These are phyloP conservation scores for Listronotus bonariensis DNA, from an alignment of 1,140 invertebrate genomes.

Conservation along the genomic window DNA sequence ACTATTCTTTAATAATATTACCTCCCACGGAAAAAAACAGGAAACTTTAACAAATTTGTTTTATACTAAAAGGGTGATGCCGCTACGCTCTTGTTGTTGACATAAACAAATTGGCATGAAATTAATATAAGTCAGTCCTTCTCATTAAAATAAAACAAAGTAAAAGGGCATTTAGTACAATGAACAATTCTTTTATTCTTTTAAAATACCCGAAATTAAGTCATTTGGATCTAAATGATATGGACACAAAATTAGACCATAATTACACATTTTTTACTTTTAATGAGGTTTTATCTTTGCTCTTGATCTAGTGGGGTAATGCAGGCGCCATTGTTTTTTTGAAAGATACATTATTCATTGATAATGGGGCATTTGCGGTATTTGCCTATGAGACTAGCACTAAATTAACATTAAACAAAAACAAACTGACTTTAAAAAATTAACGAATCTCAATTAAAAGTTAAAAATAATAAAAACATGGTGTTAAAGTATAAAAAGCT, in stretches of 20 bases:
- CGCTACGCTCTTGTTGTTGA: background rate
- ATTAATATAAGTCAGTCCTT: background rate
- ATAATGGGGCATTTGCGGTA: no score
- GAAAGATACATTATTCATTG: no score
- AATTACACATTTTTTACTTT: constrained; percentile 21
- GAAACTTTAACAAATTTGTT: background rate
- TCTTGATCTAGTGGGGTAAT: constrained; percentile 3
- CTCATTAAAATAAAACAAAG: constrained; percentile 16
- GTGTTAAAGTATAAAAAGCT: no score
- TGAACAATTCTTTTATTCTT: constrained; percentile 3
- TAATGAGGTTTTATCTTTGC: constrained; percentile 21
- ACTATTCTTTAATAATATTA: no score
- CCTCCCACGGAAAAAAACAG: no score
- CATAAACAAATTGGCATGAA: constrained; percentile 9
- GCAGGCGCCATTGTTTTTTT: no score
- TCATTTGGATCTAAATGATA: constrained; percentile 7
- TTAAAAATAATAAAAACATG: no score
- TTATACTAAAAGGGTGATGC: background rate
- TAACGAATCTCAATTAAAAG: no score
- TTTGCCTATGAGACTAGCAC: no score
- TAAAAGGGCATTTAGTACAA: constrained; percentile 15
- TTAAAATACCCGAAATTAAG: constrained; percentile 14
- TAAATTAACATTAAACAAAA: no score
- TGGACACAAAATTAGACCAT: constrained; percentile 13
- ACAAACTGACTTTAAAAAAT: no score